Evolutionary conservation across 1,140 invertebrate genomes (phyloP).

Genomic region (Ips nitidus): DNA sequence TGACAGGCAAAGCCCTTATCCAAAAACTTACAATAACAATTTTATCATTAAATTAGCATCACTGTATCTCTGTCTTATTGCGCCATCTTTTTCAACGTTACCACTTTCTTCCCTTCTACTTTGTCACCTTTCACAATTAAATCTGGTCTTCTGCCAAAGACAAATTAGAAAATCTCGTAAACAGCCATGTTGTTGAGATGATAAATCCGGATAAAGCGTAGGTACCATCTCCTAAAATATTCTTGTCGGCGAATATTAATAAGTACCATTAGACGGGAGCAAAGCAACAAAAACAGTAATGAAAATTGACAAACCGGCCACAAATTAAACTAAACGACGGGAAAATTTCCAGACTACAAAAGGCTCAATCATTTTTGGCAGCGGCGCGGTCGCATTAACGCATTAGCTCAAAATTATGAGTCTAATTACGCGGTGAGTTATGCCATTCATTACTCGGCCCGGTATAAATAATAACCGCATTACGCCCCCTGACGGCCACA

Average conservation of each 20-base stretch:
- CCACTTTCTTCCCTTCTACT: no score
- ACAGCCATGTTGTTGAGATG: neutral
- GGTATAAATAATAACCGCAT: conserved; percentile 51
- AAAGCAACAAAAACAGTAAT: conserved; percentile 22
- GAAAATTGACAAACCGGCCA: conserved; percentile 31
- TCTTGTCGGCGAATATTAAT: conserved; percentile 4
- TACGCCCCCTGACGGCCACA: conserved; percentile 46
- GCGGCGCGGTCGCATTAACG: conserved; percentile 48
- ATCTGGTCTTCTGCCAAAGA: no score
- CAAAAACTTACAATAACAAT: no score
- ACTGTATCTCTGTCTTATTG: no score
- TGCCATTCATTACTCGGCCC: conserved; percentile 49
- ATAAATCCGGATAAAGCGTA: neutral
- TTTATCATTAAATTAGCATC: no score
- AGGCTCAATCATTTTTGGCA: conserved; percentile 51
- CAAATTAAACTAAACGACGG: conserved; percentile 34
- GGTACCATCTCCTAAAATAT: conserved; percentile 7
- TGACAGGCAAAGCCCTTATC: no score
- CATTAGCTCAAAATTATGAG: conserved; percentile 52
- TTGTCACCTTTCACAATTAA: no score
- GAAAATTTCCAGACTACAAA: conserved; percentile 32
- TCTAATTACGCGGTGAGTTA: conserved; percentile 52
- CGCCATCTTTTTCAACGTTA: no score
- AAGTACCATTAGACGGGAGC: conserved; percentile 1
- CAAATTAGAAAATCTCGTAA: neutral